phyloP scores from a whole-genome alignment of 2,888 invertebrate genomes.

The Cyrtodaria siliqua region DNA sequence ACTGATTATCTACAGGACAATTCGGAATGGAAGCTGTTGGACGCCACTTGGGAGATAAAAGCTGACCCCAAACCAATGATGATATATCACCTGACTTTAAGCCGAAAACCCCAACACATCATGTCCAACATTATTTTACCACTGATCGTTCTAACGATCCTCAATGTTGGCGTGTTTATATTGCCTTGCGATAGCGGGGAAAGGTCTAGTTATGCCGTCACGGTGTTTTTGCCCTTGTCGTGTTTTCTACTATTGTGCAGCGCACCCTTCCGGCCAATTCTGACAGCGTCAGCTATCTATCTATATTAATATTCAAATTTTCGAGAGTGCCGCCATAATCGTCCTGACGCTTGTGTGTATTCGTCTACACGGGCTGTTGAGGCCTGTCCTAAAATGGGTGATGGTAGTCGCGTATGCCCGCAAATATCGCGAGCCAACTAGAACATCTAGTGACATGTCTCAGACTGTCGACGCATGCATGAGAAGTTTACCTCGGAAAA shows the following conservation, averaged over 20 bases:
- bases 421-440: too few relatives aligned
- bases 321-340: conserved; percentile 6
- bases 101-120: conserved; percentile 4
- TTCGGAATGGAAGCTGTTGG: not conserved
- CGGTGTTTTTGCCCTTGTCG: conserved; percentile 11
- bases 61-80: conserved; percentile 15
- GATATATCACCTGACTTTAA: not conserved
- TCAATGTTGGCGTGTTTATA: conserved; percentile 8
- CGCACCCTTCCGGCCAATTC: conserved; percentile 10
- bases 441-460: too few relatives aligned
- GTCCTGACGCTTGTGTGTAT: conserved; percentile 3
- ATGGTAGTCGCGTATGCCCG: too few relatives aligned
- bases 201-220: conserved; percentile 10
- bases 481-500: too few relatives aligned
- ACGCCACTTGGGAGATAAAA: not conserved
- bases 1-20: not conserved
- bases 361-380: not conserved
- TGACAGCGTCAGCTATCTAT: not conserved
- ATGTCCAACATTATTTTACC: conserved; percentile 10
- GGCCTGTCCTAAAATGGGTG: not conserved
- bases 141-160: not conserved
- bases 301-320: conserved; percentile 1
- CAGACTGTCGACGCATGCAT: too few relatives aligned
- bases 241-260: conserved; percentile 8
- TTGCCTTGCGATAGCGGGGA: conserved; percentile 10